A percentile compares a stretch with the other conserved stretches of the same genome.
phyloP scores from a whole-genome alignment of 2,888 invertebrate genomes.

The Scrobipalpa costella region DNA sequence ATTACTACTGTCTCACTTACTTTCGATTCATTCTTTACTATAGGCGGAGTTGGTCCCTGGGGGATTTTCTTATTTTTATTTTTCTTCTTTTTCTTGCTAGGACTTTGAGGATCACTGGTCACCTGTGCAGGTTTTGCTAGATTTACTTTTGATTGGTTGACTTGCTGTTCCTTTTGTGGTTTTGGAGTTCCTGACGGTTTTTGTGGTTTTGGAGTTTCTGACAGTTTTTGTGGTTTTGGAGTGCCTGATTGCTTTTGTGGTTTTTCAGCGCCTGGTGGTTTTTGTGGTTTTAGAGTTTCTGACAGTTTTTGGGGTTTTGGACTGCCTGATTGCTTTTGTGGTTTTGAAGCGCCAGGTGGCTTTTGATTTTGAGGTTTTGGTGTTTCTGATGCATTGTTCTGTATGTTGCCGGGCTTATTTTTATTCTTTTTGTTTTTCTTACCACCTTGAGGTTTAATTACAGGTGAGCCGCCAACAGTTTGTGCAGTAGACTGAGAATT shows the following conservation, averaged over 20 bases:
- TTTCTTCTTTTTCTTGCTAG: constrained; percentile 48
- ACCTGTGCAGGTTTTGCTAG: not conserved
- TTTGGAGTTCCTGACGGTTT: not conserved
- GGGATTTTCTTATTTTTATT: constrained; percentile 43
- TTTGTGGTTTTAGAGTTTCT: no score
- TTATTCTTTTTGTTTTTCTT: constrained; percentile 38
- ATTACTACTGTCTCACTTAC: constrained; percentile 55
- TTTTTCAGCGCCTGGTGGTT: no score
- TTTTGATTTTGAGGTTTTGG: not conserved
- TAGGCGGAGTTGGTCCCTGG: constrained; percentile 27
- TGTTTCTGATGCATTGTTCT: not conserved
- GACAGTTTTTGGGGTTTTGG: no score
- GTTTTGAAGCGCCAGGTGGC: not conserved
- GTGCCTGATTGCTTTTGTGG: no score
- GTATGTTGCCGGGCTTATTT: constrained; percentile 22
- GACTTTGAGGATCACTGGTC: constrained; percentile 33
- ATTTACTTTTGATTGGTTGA: not conserved
- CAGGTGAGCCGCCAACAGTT: not conserved
- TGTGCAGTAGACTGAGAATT: not conserved
- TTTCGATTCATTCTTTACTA: constrained; percentile 44
- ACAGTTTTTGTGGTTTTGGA: no score
- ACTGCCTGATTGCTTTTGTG: no score
- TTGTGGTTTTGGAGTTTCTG: no score
- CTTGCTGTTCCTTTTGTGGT: not conserved
- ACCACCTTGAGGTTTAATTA: constrained; percentile 21